A percentile compares a stretch with the other conserved stretches of the same genome.
Evolutionary conservation across 2,888 invertebrate species (phyloP).

Genomic region (Anagyrus pseudococci): DNA sequence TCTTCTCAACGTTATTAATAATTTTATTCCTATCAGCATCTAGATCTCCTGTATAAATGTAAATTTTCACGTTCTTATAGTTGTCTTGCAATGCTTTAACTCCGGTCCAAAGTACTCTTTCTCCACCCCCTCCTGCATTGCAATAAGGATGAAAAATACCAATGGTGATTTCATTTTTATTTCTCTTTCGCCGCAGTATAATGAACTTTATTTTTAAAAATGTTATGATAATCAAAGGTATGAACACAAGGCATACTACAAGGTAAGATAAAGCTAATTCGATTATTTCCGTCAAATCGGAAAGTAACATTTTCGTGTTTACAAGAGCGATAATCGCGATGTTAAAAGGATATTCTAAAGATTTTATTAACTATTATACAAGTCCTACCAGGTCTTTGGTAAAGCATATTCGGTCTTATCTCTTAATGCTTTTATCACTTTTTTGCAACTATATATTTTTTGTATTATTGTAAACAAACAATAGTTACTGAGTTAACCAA

Average conservation of each 20-base stretch:
- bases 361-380: no score
- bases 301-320: slow-evolving; percentile 15
- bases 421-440: no score
- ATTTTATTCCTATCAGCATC: slow-evolving; percentile 81
- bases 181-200: no score
- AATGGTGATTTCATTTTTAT: slow-evolving; percentile 65
- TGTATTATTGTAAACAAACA: no score
- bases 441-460: no score
- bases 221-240: slow-evolving; percentile 28
- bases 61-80: slow-evolving; percentile 74
- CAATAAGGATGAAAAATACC: slow-evolving; percentile 99
- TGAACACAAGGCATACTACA: slow-evolving; percentile 22
- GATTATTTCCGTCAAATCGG: slow-evolving; percentile 24
- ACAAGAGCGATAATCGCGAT: no score
- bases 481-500: no score
- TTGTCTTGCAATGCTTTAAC: slow-evolving; percentile 79
- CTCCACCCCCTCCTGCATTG: slow-evolving; percentile 97
- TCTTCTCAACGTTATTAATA: slow-evolving; percentile 75
- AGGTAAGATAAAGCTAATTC: slow-evolving; percentile 25
- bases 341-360: no score
- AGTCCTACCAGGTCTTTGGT: slow-evolving; percentile 25
- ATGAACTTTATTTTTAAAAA: slow-evolving; percentile 39
- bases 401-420: no score
- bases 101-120: slow-evolving; percentile 95
- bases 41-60: slow-evolving; percentile 90